A percentile compares a stretch with the other conserved stretches of the same genome.
These are phyloP conservation scores for Pantherophis alleghaniensis DNA, from an alignment of 2,797 vertebrate genomes.

Conservation along the genomic window DNA sequence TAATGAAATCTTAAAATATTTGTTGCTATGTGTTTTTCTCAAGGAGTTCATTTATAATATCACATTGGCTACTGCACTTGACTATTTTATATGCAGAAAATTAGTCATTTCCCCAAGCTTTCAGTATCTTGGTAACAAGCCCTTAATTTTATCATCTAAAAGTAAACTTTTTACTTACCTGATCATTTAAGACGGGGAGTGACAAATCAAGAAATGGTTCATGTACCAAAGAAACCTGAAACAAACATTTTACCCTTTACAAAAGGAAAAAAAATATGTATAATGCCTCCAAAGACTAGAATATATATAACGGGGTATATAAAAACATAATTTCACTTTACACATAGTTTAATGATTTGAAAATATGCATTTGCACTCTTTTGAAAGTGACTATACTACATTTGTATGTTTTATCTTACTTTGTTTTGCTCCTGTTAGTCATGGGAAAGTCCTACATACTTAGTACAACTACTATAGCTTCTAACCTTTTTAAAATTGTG, in stretches of 20 bases:
- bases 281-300: background rate
- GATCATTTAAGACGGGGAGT: conserved; percentile 87
- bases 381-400: background rate
- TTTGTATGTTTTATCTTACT: background rate
- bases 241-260: conserved; percentile 36
- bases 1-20: background rate
- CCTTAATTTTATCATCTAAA: conserved; percentile 9
- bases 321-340: background rate
- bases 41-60: background rate
- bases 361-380: background rate
- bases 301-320: background rate
- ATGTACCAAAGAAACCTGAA: conserved; percentile 90
- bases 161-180: conserved; percentile 76
- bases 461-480: background rate
- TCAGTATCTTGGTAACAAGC: background rate
- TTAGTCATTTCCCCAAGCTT: background rate
- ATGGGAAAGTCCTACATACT: background rate
- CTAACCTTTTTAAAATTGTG: background rate
- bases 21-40: background rate
- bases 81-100: background rate
- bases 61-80: background rate
- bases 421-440: background rate
- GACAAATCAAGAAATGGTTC: conserved; percentile 98
- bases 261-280: background rate
- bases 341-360: background rate